Evolutionary conservation across 35 echinoderm and acorn worm species (phyloP).

Genomic region (Apostichopus japonicus): DNA sequence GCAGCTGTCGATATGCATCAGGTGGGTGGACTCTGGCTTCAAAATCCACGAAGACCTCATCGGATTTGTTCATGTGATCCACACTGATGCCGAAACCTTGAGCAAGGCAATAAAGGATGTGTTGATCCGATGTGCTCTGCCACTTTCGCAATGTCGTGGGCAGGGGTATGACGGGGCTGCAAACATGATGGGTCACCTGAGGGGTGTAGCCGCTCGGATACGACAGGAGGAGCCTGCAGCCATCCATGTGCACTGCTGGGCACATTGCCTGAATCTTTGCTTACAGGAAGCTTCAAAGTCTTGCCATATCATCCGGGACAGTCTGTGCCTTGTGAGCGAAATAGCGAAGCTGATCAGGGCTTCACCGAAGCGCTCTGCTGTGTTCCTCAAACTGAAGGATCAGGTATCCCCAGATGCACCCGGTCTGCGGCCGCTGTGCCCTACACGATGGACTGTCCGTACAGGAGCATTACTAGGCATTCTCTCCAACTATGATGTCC

Average conservation of each 20-base stretch:
- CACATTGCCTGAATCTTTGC: slow-evolving; percentile 62
- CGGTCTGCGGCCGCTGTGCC: slow-evolving; percentile 30
- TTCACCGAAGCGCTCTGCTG: background rate
- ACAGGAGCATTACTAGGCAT: slow-evolving; percentile 48
- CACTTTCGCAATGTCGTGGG: slow-evolving; percentile 44
- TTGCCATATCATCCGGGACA: background rate
- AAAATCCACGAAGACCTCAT: slow-evolving; percentile 48
- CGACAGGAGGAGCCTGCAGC: slow-evolving; percentile 32
- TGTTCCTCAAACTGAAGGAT: background rate
- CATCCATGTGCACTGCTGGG: slow-evolving; percentile 56
- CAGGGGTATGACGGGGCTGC: slow-evolving; percentile 57
- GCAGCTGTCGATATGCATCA: slow-evolving; percentile 38
- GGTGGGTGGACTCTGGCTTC: slow-evolving; percentile 44
- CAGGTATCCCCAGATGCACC: background rate
- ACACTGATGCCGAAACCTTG: slow-evolving; percentile 18
- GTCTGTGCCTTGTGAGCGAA: slow-evolving; percentile 5
- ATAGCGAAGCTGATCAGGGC: slow-evolving; percentile 47
- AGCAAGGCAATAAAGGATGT: slow-evolving; percentile 46
- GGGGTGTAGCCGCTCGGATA: slow-evolving; percentile 35
- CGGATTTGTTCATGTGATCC: slow-evolving; percentile 30
- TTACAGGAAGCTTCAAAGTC: slow-evolving; percentile 9
- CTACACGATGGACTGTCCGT: slow-evolving; percentile 66
- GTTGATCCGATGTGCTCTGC: slow-evolving; percentile 33
- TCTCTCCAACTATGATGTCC: slow-evolving; percentile 40
- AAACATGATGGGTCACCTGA: slow-evolving; percentile 45